phyloP scores from a whole-genome alignment of 2,888 invertebrate species.

The Philereme transversata region DNA sequence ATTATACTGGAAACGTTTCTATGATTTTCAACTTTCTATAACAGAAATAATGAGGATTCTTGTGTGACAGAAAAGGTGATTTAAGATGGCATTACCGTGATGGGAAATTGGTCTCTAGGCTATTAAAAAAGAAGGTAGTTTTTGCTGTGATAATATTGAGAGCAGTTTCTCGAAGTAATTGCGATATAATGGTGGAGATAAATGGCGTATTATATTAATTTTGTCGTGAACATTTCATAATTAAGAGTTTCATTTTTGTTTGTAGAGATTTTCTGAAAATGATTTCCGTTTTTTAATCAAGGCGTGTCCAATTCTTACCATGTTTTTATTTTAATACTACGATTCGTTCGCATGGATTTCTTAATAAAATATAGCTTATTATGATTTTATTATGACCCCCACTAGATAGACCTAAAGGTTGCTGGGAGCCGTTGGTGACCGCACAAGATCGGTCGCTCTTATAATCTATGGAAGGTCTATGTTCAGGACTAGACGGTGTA shows the following conservation, averaged over 20 bases:
- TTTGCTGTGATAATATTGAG: slow-evolving; percentile 8
- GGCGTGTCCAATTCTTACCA: too few species aligned
- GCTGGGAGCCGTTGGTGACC: too few species aligned
- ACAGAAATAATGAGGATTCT: slow-evolving; percentile 4
- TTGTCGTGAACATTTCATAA: slow-evolving; percentile 25
- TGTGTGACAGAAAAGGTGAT: not conserved
- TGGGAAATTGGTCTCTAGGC: slow-evolving; percentile 9
- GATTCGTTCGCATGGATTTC: too few species aligned
- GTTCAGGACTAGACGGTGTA: too few species aligned
- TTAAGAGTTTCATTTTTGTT: slow-evolving; percentile 21
- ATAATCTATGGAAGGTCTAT: too few species aligned
- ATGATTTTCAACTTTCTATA: not conserved
- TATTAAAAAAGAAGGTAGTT: slow-evolving; percentile 4
- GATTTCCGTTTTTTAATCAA: not conserved
- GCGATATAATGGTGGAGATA: slow-evolving; percentile 33
- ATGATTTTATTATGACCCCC: too few species aligned
- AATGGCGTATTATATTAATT: slow-evolving; percentile 32
- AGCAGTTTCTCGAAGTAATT: slow-evolving; percentile 29
- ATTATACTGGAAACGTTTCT: not conserved
- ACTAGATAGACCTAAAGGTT: too few species aligned
- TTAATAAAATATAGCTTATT: too few species aligned
- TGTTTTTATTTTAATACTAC: too few species aligned
- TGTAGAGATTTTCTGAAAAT: slow-evolving; percentile 2
- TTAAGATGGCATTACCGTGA: slow-evolving; percentile 7
- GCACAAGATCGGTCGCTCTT: too few species aligned